Conservation (phyloP, 2,888 invertebrate species). For the Drosophila gaucha region DNA sequence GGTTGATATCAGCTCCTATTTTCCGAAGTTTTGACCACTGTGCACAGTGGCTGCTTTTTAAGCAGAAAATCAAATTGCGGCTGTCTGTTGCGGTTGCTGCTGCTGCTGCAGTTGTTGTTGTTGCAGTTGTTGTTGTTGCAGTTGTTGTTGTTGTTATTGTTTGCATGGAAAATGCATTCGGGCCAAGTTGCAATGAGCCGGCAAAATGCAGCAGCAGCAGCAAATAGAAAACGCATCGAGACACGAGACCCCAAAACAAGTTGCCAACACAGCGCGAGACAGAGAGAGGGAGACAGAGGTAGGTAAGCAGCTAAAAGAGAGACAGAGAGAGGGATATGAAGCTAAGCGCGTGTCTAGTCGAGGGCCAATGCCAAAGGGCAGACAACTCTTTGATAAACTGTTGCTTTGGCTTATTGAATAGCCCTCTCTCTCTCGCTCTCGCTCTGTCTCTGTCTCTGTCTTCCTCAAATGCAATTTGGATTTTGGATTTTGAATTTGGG, state of each 20-base stretch:
- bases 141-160: constrained; percentile 36
- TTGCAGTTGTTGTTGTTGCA: constrained; percentile 14
- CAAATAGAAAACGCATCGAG: constrained; percentile 52
- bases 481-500: constrained; percentile 8
- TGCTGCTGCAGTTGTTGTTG: constrained; percentile 6
- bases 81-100: constrained; percentile 38
- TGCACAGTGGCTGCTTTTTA: constrained; percentile 35
- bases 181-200: constrained; percentile 78
- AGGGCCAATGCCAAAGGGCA: constrained; percentile 59
- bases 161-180: constrained; percentile 75
- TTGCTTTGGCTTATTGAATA: constrained; percentile 66
- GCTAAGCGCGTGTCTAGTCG: background rate
- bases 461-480: constrained; percentile 21
- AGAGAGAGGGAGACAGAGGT: constrained; percentile 5
- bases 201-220: constrained; percentile 74
- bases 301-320: background rate
- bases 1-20: background rate
- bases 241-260: constrained; percentile 53
- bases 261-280: constrained; percentile 27
- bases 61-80: constrained; percentile 51
- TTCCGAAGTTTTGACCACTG: constrained; percentile 24
- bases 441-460: background rate
- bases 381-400: constrained; percentile 54
- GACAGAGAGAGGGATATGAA: constrained; percentile 2
- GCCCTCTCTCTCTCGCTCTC: constrained; percentile 23